A percentile compares a stretch with the other conserved stretches of the same genome.
These are phyloP conservation scores for Hestina assimilis DNA, from an alignment of 1,140 invertebrate genomes.

Conservation along the genomic window DNA sequence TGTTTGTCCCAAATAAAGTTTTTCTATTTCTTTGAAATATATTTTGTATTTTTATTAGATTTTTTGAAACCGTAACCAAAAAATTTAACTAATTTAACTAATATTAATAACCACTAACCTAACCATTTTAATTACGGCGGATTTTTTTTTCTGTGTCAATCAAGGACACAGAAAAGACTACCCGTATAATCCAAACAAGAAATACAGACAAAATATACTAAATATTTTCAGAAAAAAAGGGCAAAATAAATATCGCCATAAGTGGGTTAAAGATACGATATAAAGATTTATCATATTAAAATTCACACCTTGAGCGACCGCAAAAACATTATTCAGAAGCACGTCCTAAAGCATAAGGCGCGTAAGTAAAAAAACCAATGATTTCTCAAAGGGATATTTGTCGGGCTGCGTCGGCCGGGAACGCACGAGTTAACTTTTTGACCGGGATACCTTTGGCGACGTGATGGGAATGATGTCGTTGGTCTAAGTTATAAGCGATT, in stretches of 20 bases:
- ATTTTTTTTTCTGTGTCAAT: too few species aligned
- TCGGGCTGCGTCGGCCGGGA: constrained; percentile 34
- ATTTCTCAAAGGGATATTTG: constrained; percentile 74
- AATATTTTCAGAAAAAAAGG: neutral
- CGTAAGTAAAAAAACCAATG: constrained; percentile 65
- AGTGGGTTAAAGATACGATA: neutral
- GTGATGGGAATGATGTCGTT: constrained; percentile 57
- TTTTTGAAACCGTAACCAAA: too few species aligned
- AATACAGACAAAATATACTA: too few species aligned
- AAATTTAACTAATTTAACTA: too few species aligned
- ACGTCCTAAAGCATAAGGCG: constrained; percentile 41
- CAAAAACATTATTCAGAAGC: constrained; percentile 43
- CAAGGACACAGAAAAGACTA: too few species aligned
- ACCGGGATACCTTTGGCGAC: constrained; percentile 69
- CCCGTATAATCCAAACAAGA: too few species aligned
- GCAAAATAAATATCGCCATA: too few species aligned
- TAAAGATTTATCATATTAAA: constrained; percentile 14
- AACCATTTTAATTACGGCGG: too few species aligned
- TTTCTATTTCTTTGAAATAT: too few species aligned
- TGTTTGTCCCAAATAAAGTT: too few species aligned
- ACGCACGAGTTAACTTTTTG: constrained; percentile 74
- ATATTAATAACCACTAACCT: too few species aligned
- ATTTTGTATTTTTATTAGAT: too few species aligned
- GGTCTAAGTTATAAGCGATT: constrained; percentile 31
- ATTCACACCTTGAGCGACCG: constrained; percentile 31